Base-by-base conservation (phyloP, 2,888 invertebrate genomes). In the Sepiola atlantica region DNA sequence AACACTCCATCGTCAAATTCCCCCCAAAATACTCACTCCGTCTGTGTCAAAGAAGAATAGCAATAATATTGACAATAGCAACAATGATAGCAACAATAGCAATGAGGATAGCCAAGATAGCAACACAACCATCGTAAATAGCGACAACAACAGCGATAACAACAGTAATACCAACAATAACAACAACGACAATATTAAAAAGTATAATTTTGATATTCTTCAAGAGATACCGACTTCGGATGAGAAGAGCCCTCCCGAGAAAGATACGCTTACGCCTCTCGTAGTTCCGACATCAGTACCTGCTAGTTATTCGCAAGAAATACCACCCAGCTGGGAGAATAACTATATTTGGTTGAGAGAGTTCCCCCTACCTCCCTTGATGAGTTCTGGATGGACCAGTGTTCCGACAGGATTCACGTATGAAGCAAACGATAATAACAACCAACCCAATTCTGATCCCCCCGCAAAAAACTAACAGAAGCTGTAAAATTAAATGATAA, bases 281-380 rank as follows among this genome's bases (percentile, higher is more conserved):
- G 55, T 92, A 24, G 92, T 92, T 55, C 92, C 92, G 14, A 54
- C 92, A 28, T 55, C 92, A n/a, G 92, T 32, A 54, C 92, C 92
- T n/a, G n/a, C 92, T n/a, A 92, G 54, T 54, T 92, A 54, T 55
- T 92, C 54, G 55, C 92, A 92, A 18, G 92, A 92, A 35, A 92
- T 92, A 54, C 92, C 92, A 45, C 92, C 92, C 92, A 92, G 92
- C 55, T 92, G 92, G 92, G 92, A 92, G 92, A 92, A 92, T 55
- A 92, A 92, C 54, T 92, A 92, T 28, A 92, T 92, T 92, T 92
- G 92, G 92, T 55, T 92, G 54, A 92, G 92, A 92, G 92, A 92
- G 92, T 92, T 92, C 20, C 92, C 92, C n/a, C 14, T 92, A 28
- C 92, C 92, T 28, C 92, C 92, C 14, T 16, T 92, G 54, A 54